These are phyloP conservation scores for Parnassius mnemosyne DNA, from an alignment of 2,888 invertebrate species.

Conservation along the genomic window DNA sequence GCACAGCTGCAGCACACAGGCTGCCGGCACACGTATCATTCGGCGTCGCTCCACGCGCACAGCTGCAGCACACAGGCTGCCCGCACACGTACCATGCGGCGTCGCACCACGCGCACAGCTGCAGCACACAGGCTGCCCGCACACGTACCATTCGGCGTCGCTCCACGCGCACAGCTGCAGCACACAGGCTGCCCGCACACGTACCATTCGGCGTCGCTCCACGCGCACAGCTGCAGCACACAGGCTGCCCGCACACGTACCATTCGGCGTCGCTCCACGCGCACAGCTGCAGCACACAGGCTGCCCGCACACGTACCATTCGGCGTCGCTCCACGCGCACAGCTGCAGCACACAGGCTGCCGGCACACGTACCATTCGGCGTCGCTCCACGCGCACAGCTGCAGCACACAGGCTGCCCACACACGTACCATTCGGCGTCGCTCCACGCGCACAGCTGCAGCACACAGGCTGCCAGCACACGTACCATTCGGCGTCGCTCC, in stretches of 20 bases:
- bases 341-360: background rate
- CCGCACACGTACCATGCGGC: constrained; percentile 84
- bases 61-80: constrained; percentile 70
- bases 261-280: constrained; percentile 58
- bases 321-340: background rate
- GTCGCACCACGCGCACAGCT: constrained; percentile 88
- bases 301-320: constrained; percentile 36
- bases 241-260: constrained; percentile 78
- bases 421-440: background rate
- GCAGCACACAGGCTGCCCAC: constrained; percentile 41
- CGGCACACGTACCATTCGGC: background rate
- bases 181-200: constrained; percentile 29
- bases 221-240: constrained; percentile 82
- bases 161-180: constrained; percentile 82
- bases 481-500: constrained; percentile 40
- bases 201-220: background rate
- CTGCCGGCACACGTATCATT: constrained; percentile 82
- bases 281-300: constrained; percentile 71
- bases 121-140: too few relatives aligned
- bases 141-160: constrained; percentile 86
- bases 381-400: constrained; percentile 27
- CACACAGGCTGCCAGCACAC: background rate
- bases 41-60: constrained; percentile 89
- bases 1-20: constrained; percentile 51
- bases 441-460: background rate